Evolutionary conservation across 30 jellyfish, hydroid and myxozoan species (phyloP).

Genomic region (Hydra vulgaris): DNA sequence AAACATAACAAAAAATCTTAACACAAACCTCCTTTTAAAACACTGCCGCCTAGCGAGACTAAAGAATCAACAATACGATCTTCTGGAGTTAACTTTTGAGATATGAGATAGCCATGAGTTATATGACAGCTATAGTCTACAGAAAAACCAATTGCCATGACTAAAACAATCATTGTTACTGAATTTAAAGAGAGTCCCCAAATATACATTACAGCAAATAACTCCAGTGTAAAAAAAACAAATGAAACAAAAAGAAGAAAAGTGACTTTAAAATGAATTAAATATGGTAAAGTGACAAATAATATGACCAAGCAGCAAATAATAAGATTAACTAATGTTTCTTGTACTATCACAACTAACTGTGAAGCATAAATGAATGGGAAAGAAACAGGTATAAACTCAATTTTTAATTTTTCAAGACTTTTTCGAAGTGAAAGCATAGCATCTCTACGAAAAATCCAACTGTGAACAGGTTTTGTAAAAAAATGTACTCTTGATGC

Average conservation of each 20-base stretch:
- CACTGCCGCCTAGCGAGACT: constrained; percentile 78
- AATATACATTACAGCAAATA: constrained; percentile 62
- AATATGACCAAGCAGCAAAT: constrained; percentile 47
- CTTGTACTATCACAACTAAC: constrained; percentile 38
- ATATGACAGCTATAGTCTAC: constrained; percentile 97
- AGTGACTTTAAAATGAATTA: constrained; percentile 50
- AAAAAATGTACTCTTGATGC: constrained; percentile 29
- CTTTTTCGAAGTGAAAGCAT: constrained; percentile 18
- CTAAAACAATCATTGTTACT: constrained; percentile 82
- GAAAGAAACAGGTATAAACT: constrained; percentile 19
- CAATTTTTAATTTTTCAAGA: not conserved
- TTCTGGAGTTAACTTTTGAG: constrained; percentile 66
- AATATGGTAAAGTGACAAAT: constrained; percentile 51
- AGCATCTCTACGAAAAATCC: constrained; percentile 19
- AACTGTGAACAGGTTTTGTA: not conserved
- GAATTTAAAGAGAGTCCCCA: constrained; percentile 94
- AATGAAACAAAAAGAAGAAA: constrained; percentile 48
- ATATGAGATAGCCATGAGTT: constrained; percentile 72
- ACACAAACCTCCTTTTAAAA: constrained; percentile 90
- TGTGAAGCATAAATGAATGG: constrained; percentile 27
- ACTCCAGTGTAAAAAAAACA: constrained; percentile 39
- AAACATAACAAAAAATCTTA: no score
- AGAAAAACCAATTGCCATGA: constrained; percentile 94
- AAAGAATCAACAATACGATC: constrained; percentile 65
- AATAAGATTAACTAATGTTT: constrained; percentile 35